Conservation (phyloP, 2,888 invertebrate species). For the Thera britannica region DNA sequence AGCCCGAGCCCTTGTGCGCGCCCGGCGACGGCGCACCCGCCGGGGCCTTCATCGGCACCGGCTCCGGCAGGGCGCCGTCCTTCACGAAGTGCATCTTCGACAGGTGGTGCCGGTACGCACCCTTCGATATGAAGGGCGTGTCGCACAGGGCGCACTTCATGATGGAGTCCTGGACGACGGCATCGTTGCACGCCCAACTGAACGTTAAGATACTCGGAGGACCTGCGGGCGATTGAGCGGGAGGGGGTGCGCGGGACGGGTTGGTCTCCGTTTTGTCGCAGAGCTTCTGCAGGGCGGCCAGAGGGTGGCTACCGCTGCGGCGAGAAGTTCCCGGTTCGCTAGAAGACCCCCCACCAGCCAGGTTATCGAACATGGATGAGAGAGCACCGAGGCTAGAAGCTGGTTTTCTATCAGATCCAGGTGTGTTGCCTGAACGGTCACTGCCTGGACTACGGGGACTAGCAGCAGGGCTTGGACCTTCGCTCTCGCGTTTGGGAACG, state of each 20-base stretch:
- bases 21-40: conserved; percentile 76
- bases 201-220: conserved; percentile 95
- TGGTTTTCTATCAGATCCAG: conserved; percentile 86
- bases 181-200: conserved; percentile 97
- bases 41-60: conserved; percentile 86
- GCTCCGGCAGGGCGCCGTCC: conserved; percentile 93
- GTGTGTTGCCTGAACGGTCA: conserved; percentile 90
- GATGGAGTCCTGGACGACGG: conserved; percentile 94
- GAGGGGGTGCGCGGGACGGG: conserved; percentile 83
- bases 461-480: conserved; percentile 82
- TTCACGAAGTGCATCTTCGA: conserved; percentile 98
- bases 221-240: conserved; percentile 85
- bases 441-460: conserved; percentile 91
- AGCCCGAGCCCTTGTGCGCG: conserved; percentile 72
- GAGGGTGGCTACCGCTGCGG: conserved; percentile 92
- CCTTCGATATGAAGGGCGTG: conserved; percentile 98
- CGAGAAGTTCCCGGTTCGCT: conserved; percentile 85
- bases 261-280: conserved; percentile 97
- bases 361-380: conserved; percentile 95
- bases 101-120: conserved; percentile 97
- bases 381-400: conserved; percentile 91
- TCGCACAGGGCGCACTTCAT: conserved; percentile 98
- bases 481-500: conserved; percentile 81
- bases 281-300: conserved; percentile 97
- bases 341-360: conserved; percentile 86